Evolutionary conservation across 92 coral and sea anemone genomes (phyloP).

Genomic region (Diadumene lineata): DNA sequence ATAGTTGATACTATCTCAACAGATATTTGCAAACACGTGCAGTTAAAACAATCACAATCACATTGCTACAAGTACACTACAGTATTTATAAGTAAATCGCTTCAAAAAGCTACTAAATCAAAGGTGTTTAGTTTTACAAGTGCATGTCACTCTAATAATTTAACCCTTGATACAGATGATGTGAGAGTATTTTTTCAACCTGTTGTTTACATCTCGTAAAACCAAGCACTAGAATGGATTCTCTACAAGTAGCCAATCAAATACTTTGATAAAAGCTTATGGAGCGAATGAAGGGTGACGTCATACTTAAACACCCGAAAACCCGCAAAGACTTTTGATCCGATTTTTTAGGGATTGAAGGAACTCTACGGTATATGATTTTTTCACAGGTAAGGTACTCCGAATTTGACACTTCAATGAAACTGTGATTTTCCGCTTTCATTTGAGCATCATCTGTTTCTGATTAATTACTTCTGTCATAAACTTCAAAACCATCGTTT

Average conservation of each 20-base stretch:
- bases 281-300: constrained; percentile 27
- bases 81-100: not conserved
- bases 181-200: constrained; percentile 29
- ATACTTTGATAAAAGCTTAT: not conserved
- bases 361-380: constrained; percentile 22
- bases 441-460: not conserved
- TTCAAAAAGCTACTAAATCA: not conserved
- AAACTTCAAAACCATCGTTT: not conserved
- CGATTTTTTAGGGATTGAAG: constrained; percentile 9
- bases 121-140: constrained; percentile 8
- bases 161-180: constrained; percentile 27
- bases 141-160: not conserved
- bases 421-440: not conserved
- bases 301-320: constrained; percentile 20
- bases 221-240: constrained; percentile 6
- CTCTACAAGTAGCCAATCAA: constrained; percentile 18
- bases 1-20: no score
- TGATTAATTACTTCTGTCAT: not conserved
- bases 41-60: no score
- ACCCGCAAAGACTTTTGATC: constrained; percentile 13
- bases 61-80: not conserved
- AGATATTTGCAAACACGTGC: no score
- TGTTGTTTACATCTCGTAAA: constrained; percentile 19
- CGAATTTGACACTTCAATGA: not conserved
- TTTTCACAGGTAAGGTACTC: constrained; percentile 28